Evolutionary conservation across 2,888 invertebrate genomes (phyloP).

Genomic region (Rhorus exstirpatorius): DNA sequence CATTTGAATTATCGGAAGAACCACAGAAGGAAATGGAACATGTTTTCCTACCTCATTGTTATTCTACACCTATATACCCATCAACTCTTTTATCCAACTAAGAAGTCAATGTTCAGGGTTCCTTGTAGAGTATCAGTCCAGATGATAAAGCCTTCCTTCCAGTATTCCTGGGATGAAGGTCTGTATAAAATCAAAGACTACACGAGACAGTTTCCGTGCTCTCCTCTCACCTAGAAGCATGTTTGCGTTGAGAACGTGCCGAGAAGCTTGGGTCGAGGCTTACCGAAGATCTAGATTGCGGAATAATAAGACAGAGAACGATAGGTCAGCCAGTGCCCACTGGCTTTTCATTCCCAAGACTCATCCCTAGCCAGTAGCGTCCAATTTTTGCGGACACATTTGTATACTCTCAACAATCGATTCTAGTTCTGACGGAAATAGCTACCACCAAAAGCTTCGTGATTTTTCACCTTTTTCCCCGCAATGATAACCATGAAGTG

Average conservation of each 20-base stretch:
- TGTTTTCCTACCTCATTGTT: slow-evolving; percentile 5
- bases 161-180: slow-evolving; percentile 10
- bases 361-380: slow-evolving; percentile 6
- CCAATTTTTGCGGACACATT: background rate
- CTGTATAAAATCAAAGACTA: slow-evolving; percentile 26
- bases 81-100: no score
- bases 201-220: slow-evolving; percentile 13
- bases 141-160: slow-evolving; percentile 45
- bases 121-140: slow-evolving; percentile 36
- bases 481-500: background rate
- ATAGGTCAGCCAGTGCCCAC: slow-evolving; percentile 45
- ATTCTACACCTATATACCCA: slow-evolving; percentile 19
- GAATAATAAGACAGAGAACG: slow-evolving; percentile 75
- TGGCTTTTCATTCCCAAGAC: slow-evolving; percentile 42
- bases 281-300: slow-evolving; percentile 79
- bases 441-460: background rate
- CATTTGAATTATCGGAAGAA: no score
- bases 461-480: slow-evolving; percentile 8
- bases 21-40: background rate
- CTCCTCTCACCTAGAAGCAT: slow-evolving; percentile 68
- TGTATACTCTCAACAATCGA: background rate
- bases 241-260: slow-evolving; percentile 80
- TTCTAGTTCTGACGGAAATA: background rate
- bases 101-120: slow-evolving; percentile 24
- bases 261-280: slow-evolving; percentile 75